Percentiles rank a stretch among this genome's conserved stretches.
phyloP scores from a whole-genome alignment of 2,797 vertebrate species.

The Loriculus beryllinus region DNA sequence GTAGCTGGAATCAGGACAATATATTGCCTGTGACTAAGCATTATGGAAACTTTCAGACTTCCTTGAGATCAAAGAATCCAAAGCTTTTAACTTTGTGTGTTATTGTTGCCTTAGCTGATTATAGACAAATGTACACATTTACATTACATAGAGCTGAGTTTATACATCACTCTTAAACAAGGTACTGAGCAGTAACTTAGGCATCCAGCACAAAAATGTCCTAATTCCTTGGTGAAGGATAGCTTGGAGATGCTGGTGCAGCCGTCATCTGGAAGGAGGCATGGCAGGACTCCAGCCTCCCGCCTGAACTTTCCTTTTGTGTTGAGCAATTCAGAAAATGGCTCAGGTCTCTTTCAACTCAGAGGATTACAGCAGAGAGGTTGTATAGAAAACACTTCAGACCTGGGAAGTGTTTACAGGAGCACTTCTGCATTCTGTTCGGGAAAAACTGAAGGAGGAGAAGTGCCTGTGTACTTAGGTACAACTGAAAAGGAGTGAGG shows the following conservation, averaged over 20 bases:
- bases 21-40: neutral
- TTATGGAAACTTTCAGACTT: neutral
- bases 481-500: neutral
- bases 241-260: neutral
- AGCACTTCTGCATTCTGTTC: neutral
- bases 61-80: neutral
- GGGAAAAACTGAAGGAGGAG: neutral
- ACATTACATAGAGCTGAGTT: neutral
- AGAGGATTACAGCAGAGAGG: neutral
- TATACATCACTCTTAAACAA: neutral
- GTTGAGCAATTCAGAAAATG: neutral
- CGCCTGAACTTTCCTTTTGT: neutral
- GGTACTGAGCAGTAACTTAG: neutral
- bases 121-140: neutral
- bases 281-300: conserved; percentile 1
- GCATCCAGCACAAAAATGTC: neutral
- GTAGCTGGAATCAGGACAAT: neutral
- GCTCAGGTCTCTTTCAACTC: neutral
- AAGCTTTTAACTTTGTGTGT: neutral
- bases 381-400: neutral
- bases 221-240: neutral
- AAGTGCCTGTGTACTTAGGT: neutral
- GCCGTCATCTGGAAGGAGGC: neutral
- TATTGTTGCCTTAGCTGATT: neutral
- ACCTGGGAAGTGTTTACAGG: neutral